Evolutionary conservation across 2,888 invertebrate species (phyloP).

Genomic region (Sinotaia quadrata): DNA sequence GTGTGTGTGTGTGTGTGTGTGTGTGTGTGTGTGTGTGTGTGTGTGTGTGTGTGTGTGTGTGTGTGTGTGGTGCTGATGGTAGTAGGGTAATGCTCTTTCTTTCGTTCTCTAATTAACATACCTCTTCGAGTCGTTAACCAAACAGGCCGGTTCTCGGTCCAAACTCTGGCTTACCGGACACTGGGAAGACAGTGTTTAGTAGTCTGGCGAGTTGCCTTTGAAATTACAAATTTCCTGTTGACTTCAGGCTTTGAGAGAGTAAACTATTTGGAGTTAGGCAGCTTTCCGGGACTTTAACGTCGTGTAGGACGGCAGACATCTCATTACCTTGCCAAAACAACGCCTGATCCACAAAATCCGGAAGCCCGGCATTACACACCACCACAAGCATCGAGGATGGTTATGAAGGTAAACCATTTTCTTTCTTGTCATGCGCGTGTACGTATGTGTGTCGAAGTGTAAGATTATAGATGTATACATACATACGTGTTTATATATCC

Average conservation of each 20-base stretch:
- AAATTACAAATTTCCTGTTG: constrained; percentile 23
- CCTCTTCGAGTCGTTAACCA: constrained; percentile 8
- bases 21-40: constrained; percentile 4
- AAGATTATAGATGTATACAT: too few relatives aligned
- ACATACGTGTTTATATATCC: too few relatives aligned
- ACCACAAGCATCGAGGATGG: too few relatives aligned
- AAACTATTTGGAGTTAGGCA: constrained; percentile 25
- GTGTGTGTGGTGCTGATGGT: not conserved
- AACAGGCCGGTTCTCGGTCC: constrained; percentile 20
- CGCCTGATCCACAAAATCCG: not conserved
- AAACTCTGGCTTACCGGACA: constrained; percentile 14
- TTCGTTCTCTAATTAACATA: constrained; percentile 24
- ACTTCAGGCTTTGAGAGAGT: not conserved
- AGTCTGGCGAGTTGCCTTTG: constrained; percentile 2
- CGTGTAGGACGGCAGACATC: constrained; percentile 5
- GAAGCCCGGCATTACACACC: not conserved
- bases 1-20: not conserved
- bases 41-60: constrained; percentile 2
- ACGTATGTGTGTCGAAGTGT: too few relatives aligned
- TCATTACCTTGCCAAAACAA: constrained; percentile 26
- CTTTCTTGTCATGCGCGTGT: too few relatives aligned
- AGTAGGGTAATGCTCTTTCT: not conserved
- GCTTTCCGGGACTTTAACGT: constrained; percentile 3
- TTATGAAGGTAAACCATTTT: too few relatives aligned
- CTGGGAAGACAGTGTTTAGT: not conserved